phyloP scores from a whole-genome alignment of 1,140 invertebrate genomes.

The Onthophagus taurus region DNA sequence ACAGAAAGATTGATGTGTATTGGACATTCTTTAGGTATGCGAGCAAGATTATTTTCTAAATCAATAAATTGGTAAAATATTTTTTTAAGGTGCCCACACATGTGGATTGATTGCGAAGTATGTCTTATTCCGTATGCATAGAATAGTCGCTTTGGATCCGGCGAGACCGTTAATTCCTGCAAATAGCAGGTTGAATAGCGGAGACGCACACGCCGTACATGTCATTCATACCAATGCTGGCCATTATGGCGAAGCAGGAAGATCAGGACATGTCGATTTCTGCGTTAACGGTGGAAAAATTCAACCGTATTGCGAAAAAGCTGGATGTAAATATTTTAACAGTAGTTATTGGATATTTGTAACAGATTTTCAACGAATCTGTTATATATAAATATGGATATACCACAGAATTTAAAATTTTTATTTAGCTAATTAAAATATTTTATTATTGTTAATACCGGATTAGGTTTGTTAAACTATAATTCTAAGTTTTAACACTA shows the following conservation, averaged over 20 bases:
- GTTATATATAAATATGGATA: too few relatives aligned
- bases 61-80: too few relatives aligned
- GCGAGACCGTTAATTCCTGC: conserved; percentile 57
- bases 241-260: conserved; percentile 58
- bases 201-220: conserved; percentile 61
- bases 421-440: too few relatives aligned
- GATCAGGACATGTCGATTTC: conserved; percentile 62
- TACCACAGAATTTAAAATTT: too few relatives aligned
- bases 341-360: too few relatives aligned
- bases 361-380: too few relatives aligned
- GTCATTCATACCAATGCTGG: conserved; percentile 68
- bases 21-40: conserved; percentile 57
- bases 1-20: conserved; percentile 56
- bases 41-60: too few relatives aligned
- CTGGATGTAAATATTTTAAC: conserved; percentile 45
- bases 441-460: too few relatives aligned
- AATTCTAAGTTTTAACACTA: too few relatives aligned
- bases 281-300: conserved; percentile 64
- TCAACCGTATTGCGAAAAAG: conserved; percentile 61
- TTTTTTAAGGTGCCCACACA: conserved; percentile 46
- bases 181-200: conserved; percentile 52
- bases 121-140: conserved; percentile 49
- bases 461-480: too few relatives aligned
- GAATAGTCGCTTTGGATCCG: conserved; percentile 62
- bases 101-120: conserved; percentile 63